phyloP scores from a whole-genome alignment of 2,888 invertebrate species.

The Petrophora chlorosata region DNA sequence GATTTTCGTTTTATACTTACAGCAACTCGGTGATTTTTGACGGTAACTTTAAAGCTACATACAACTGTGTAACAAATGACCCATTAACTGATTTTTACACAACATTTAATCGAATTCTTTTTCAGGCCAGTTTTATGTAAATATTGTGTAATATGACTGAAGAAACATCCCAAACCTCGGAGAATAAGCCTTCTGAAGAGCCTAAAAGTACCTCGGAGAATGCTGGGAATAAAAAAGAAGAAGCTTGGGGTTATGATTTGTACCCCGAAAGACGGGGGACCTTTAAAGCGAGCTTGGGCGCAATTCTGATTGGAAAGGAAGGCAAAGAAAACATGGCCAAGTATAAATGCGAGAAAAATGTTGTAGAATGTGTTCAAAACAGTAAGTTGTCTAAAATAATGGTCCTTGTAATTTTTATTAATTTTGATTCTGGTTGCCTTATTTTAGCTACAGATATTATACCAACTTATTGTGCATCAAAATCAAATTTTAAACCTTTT shows the following conservation, averaged over 20 bases:
- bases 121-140: slow-evolving; percentile 1
- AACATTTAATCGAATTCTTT: too few relatives aligned
- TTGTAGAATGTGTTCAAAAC: slow-evolving; percentile 88
- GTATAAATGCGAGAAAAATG: slow-evolving; percentile 91
- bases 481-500: slow-evolving; percentile 33
- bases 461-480: too few relatives aligned
- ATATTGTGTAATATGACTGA: slow-evolving; percentile 43
- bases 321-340: slow-evolving; percentile 88
- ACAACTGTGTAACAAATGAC: too few relatives aligned
- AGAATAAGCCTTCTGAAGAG: slow-evolving; percentile 25
- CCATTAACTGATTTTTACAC: too few relatives aligned
- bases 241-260: slow-evolving; percentile 90
- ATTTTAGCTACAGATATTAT: too few relatives aligned
- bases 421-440: too few relatives aligned
- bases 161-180: slow-evolving; percentile 32
- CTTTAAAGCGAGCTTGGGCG: slow-evolving; percentile 80
- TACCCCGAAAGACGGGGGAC: slow-evolving; percentile 91
- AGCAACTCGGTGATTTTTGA: too few relatives aligned
- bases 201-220: slow-evolving; percentile 26
- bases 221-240: slow-evolving; percentile 48
- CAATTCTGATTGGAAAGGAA: slow-evolving; percentile 85
- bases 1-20: too few relatives aligned
- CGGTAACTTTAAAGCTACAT: too few relatives aligned
- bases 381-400: slow-evolving; percentile 73
- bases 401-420: neutral